phyloP scores from a whole-genome alignment of 2,797 vertebrate species.

The Phrynocephalus forsythii region DNA sequence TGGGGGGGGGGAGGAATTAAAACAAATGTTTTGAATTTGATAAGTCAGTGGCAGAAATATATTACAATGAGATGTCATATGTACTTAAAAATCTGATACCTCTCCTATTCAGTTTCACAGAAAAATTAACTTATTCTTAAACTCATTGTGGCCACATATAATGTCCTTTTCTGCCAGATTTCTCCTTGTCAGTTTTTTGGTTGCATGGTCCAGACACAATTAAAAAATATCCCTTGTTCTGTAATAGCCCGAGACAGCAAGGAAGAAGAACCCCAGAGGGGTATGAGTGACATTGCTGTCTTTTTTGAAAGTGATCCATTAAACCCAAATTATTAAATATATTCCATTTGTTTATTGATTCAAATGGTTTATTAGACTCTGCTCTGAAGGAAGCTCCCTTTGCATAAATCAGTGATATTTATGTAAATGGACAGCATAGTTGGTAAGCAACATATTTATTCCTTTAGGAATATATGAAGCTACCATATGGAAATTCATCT shows the following conservation, averaged over 20 bases:
- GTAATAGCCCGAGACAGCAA: neutral
- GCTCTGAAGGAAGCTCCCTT: constrained; percentile 57
- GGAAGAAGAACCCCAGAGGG: neutral
- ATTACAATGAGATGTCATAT: neutral
- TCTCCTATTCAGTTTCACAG: neutral
- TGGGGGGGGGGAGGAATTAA: neutral
- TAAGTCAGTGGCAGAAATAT: neutral
- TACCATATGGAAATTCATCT: constrained; percentile 74
- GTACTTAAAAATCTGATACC: neutral
- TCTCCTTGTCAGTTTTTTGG: neutral
- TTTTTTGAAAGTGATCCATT: neutral
- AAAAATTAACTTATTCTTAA: constrained; percentile 11
- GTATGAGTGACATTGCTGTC: neutral
- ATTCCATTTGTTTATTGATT: constrained; percentile 43
- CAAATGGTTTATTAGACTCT: constrained; percentile 41
- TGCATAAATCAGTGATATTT: constrained; percentile 69
- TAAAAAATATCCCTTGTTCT: neutral
- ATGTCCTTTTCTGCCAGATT: neutral
- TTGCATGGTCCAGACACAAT: neutral
- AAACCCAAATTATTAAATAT: constrained; percentile 23
- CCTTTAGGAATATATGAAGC: constrained; percentile 71
- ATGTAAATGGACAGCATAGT: constrained; percentile 68
- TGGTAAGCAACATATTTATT: constrained; percentile 77
- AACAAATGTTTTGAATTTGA: neutral
- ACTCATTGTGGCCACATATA: neutral